A percentile compares a stretch with the other conserved stretches of the same genome.
phyloP scores from a whole-genome alignment of 2,797 vertebrate species.

The Rhinophrynus dorsalis region DNA sequence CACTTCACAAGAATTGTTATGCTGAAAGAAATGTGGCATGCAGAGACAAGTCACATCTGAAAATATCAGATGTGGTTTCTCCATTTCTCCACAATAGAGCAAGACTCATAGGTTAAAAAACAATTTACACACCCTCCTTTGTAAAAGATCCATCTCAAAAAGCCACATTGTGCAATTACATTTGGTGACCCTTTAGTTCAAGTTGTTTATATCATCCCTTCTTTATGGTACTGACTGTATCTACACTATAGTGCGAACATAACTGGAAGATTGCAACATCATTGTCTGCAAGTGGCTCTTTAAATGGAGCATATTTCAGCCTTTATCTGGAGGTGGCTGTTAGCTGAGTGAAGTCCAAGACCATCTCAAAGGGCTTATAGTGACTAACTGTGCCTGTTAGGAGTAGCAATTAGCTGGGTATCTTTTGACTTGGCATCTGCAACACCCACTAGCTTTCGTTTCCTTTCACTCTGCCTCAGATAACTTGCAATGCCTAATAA shows the following conservation, averaged over 20 bases:
- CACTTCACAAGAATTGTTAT: too few species aligned
- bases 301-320: slow-evolving; percentile 69
- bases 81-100: too few species aligned
- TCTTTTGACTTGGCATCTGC: slow-evolving; percentile 63
- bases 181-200: slow-evolving; percentile 59
- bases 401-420: slow-evolving; percentile 75
- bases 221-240: slow-evolving; percentile 66
- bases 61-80: too few species aligned
- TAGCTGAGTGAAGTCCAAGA: slow-evolving; percentile 72
- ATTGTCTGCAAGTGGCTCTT: slow-evolving; percentile 72
- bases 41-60: too few species aligned
- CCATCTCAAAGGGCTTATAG: slow-evolving; percentile 77
- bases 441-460: slow-evolving; percentile 69
- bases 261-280: slow-evolving; percentile 77
- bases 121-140: too few species aligned
- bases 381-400: slow-evolving; percentile 77
- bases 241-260: slow-evolving; percentile 66
- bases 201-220: slow-evolving; percentile 60
- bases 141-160: too few species aligned
- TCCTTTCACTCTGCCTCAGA: slow-evolving; percentile 61
- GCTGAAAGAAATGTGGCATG: too few species aligned
- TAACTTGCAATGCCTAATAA: slow-evolving; percentile 65
- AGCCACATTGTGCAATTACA: neutral
- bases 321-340: slow-evolving; percentile 74
- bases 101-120: too few species aligned